Conservation (phyloP, 2,888 invertebrate genomes). For the Chouioia cunea region DNA sequence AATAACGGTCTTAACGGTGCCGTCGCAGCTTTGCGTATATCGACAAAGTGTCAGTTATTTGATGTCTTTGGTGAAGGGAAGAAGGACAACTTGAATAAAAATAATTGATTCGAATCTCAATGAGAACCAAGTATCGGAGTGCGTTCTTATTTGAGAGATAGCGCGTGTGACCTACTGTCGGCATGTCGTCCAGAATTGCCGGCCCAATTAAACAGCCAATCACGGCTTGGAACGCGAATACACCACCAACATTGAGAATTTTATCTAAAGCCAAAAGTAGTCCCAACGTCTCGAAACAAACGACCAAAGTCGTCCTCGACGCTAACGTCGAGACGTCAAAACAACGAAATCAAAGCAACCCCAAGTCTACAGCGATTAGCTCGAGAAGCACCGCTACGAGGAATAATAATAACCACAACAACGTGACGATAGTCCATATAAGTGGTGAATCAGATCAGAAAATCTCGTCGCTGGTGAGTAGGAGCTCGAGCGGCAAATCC, state of each 20-base stretch:
- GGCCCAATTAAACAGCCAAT: too few relatives aligned
- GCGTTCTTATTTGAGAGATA: neutral
- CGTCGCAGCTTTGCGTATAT: too few relatives aligned
- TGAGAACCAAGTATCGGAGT: conserved; percentile 31
- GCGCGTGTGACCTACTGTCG: neutral
- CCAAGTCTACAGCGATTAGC: neutral
- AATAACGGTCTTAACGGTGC: neutral
- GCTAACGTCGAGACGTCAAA: neutral
- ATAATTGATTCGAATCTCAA: neutral
- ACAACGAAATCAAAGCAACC: neutral
- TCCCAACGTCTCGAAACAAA: conserved; percentile 60
- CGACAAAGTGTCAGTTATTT: too few relatives aligned
- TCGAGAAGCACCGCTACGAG: neutral
- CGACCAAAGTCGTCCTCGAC: conserved; percentile 24
- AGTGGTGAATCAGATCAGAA: conserved; percentile 24
- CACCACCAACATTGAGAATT: too few relatives aligned
- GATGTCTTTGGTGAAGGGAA: too few relatives aligned
- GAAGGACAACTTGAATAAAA: too few relatives aligned
- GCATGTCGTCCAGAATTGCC: neutral
- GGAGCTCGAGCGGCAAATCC: conserved; percentile 27
- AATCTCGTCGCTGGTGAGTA: too few relatives aligned
- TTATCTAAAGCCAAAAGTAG: conserved; percentile 63
- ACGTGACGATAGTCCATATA: conserved; percentile 53
- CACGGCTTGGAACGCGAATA: too few relatives aligned
- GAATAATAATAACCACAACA: conserved; percentile 8